Evolutionary conservation across 2,113 vertebrate genomes (phyloP), one percentile per base, ranked within the genome.

Genomic region (Oncorhynchus mykiss): DNA sequence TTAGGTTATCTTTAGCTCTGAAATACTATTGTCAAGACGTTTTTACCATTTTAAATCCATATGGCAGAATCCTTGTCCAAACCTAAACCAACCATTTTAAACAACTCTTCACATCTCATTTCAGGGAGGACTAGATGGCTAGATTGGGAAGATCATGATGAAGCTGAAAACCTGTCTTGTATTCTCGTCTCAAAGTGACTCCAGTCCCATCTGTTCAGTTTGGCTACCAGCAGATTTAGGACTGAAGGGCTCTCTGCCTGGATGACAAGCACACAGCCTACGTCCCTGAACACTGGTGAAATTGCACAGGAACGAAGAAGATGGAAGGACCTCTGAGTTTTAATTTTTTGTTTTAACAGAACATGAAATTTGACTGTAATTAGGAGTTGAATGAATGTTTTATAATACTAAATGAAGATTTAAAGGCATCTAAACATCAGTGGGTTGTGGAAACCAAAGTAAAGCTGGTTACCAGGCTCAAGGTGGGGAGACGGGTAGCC

Each of bases 241-340:
- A 57, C 12, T 12, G 29, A 77, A 2, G 72, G 67, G 0, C 54
- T 31, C 75, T 0, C 22, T n/a, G 2, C 3, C 49, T 39, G 2
- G 59, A 74, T 49, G 68, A 80, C 60, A 70, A 66, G 49, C 2
- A 12, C 24, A 59, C 72, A 65, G 14, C 57, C 66, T 67, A 80
- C 78, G 77, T 74, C 62, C 69, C 31, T 34, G 64, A 66, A 83
- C 14, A 39, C 34, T 39, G 34, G 34, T 60, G 27, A 75, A 67
- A 34, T 51, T 34, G 16, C 39, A 71, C 16, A 20, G 29, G 34
- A 16, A 8, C 34, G 2, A 39, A 39, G 34, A 39, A 39, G 34
- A 39, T 8, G 14, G 49, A 51, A 51, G 4, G 7, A 60, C 57
- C 16, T 20, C 3, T 60, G n/a, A 60, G n/a, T 0, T 3, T n/a